Base-by-base conservation (phyloP, 1,140 invertebrate species). In the Aphidius gifuensis region DNA sequence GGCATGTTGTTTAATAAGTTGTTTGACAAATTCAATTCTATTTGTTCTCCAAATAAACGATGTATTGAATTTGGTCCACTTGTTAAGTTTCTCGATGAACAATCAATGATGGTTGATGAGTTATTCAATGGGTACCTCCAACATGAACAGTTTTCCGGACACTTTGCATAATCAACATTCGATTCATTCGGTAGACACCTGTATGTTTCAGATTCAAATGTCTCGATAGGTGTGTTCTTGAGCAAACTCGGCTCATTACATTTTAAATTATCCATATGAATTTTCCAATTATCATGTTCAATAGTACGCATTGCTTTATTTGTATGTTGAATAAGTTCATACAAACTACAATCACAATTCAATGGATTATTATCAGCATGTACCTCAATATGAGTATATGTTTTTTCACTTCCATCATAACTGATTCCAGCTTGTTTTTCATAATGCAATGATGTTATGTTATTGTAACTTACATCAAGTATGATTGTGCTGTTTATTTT, bases 291-390 rank as follows among this genome's bases (percentile, higher is more conserved):
- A 16, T 74, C 72, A 39, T 71, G 64, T 0, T 79, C 69, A 50
- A 71, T 69, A 0, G 69, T 70, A 54, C 68, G 68, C 66, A 80
- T 60, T 66, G 60, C 68, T 9, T 67, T 69, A 49, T 82, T 76
- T 4, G 83, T 58, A 64, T 85, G 84, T 48, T 77, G 73, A 8
- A 84, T 68, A 56, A 90, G 83, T 21, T 78, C 64, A 49, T 85
- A 81, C 2, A 85, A 38, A 0, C 68, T 8, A 66, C 90, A 92
- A 66, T 90, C 85, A 66, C 90, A 92, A 5, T 69, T 51, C 32
- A 91, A 68, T 0, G 88, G 89, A 78, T 92, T 92, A 46, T 84
- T 72, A 58, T 76, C 82, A 5, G 87, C 74, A 9, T 71, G 69
- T 62, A 83, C 71, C 67, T 69, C 65, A 59, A 77, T 61, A 6